Evolutionary conservation across 2,888 invertebrate genomes (phyloP).

Genomic region (Apomyelois bistriatella): DNA sequence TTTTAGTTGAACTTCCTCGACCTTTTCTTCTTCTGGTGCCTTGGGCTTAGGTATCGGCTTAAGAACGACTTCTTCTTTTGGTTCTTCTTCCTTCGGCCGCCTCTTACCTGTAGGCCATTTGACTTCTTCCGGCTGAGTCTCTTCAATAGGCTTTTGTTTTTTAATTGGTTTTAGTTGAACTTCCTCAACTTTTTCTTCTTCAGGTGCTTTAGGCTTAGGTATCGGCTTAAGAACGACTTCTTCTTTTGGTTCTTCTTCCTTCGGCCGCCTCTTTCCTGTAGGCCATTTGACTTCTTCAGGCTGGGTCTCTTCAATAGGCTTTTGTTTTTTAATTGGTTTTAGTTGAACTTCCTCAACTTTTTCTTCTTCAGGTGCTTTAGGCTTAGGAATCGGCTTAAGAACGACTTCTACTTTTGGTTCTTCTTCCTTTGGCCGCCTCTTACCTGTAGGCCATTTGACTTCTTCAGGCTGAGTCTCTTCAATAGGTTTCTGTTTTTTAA

Average conservation of each 20-base stretch:
- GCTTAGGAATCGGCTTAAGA: slow-evolving; percentile 37
- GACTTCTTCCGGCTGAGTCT: neutral
- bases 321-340: slow-evolving; percentile 42
- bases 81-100: neutral
- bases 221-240: slow-evolving; percentile 43
- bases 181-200: slow-evolving; percentile 28
- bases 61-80: neutral
- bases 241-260: slow-evolving; percentile 37
- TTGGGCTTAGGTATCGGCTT: neutral
- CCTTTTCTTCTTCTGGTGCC: neutral
- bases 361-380: slow-evolving; percentile 38
- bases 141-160: neutral
- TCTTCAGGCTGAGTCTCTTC: slow-evolving; percentile 54
- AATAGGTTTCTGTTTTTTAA: slow-evolving; percentile 24
- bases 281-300: slow-evolving; percentile 39
- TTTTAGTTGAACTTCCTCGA: neutral
- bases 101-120: neutral
- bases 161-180: neutral
- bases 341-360: slow-evolving; percentile 60
- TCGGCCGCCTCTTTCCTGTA: slow-evolving; percentile 28
- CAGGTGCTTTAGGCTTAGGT: slow-evolving; percentile 30
- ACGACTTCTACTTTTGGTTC: slow-evolving; percentile 30
- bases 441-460: slow-evolving; percentile 37
- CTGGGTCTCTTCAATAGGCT: slow-evolving; percentile 32
- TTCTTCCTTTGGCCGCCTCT: slow-evolving; percentile 36